Percentiles rank a stretch among this genome's conserved stretches.
Conservation (phyloP, 1,140 invertebrate genomes). For the Zophobas morio region DNA sequence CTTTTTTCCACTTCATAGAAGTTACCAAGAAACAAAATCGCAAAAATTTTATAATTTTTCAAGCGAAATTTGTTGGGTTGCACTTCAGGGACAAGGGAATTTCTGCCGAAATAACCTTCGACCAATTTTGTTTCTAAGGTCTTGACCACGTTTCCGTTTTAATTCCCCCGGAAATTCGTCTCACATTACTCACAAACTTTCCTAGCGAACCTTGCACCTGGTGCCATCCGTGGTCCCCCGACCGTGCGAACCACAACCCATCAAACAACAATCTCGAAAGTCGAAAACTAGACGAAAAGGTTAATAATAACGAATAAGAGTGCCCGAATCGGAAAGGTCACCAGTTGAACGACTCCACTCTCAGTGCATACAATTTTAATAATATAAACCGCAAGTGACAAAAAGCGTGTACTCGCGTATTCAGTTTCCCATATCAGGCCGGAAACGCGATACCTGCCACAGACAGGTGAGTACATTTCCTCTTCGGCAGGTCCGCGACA, state of each 20-base stretch:
- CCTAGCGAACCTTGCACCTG: too few species aligned
- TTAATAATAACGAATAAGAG: too few species aligned
- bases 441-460: constrained; percentile 27
- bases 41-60: too few species aligned
- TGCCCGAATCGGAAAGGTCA: constrained; percentile 24
- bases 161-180: neutral
- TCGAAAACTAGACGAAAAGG: constrained; percentile 19
- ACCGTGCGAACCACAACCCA: constrained; percentile 8
- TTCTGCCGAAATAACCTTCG: too few species aligned
- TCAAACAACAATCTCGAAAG: constrained; percentile 28
- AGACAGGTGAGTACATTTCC: constrained; percentile 19
- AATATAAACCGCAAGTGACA: neutral
- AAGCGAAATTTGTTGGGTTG: too few species aligned
- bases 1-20: too few species aligned
- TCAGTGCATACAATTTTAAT: constrained; percentile 15
- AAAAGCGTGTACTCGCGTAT: constrained; percentile 6
- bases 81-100: too few species aligned
- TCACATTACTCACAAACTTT: neutral
- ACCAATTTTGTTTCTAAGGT: too few species aligned
- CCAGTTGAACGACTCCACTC: constrained; percentile 30
- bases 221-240: neutral
- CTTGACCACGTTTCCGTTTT: too few species aligned
- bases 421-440: constrained; percentile 32
- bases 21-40: too few species aligned
- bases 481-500: neutral